phyloP scores from a whole-genome alignment of 2,888 invertebrate genomes.

The Plebejus melissa region DNA sequence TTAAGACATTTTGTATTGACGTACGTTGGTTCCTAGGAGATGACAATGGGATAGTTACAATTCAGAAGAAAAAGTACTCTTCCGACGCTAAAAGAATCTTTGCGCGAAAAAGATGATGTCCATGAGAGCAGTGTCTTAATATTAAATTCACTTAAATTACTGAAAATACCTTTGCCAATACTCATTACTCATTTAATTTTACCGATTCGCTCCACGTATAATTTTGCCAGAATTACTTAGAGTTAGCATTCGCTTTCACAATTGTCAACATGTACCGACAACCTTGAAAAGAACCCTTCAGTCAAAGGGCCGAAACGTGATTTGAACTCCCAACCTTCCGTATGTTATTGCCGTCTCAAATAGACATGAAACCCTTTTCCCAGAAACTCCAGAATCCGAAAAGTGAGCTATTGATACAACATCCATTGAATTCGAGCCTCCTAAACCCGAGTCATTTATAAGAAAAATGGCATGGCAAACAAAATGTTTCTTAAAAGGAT shows the following conservation, averaged over 20 bases:
- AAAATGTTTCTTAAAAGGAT: neutral
- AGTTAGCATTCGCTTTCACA: neutral
- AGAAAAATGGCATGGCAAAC: neutral
- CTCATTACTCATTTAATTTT: neutral
- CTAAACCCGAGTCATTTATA: conserved; percentile 7
- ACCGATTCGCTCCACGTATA: neutral
- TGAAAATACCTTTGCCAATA: no score
- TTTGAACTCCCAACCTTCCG: conserved; percentile 19
- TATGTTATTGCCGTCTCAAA: conserved; percentile 4
- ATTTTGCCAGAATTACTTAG: neutral
- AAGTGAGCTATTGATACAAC: conserved; percentile 12
- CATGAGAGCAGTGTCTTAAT: no score
- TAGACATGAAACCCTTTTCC: conserved; percentile 18
- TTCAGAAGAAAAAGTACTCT: no score
- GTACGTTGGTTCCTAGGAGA: no score
- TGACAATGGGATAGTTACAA: no score
- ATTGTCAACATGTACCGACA: conserved; percentile 9
- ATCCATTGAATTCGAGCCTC: conserved; percentile 6
- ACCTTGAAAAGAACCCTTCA: conserved; percentile 7
- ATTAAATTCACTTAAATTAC: no score
- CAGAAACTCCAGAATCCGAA: neutral
- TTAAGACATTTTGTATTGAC: no score
- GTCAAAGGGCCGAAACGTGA: conserved; percentile 2
- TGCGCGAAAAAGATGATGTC: no score
- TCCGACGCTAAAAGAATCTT: no score